phyloP scores from a whole-genome alignment of 1,140 invertebrate species.

The Mamestra configurata region DNA sequence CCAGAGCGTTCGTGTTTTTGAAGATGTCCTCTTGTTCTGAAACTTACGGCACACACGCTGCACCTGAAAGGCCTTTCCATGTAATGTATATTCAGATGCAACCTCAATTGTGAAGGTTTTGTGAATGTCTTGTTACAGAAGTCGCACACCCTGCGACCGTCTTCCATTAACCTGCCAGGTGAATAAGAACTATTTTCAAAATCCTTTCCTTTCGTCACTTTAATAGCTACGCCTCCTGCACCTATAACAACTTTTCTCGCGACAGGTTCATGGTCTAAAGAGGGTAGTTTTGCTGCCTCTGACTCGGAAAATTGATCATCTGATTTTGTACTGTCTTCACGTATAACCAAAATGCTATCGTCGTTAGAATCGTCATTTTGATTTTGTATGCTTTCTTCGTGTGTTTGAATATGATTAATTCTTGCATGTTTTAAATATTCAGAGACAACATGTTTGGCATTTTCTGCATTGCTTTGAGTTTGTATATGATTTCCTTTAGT shows the following conservation, averaged over 20 bases:
- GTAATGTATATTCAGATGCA: slow-evolving; percentile 99
- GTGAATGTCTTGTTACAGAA: slow-evolving; percentile 97
- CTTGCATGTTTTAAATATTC: slow-evolving; percentile 89
- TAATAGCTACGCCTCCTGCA: slow-evolving; percentile 86
- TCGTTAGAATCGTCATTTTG: slow-evolving; percentile 72
- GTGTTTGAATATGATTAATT: slow-evolving; percentile 86
- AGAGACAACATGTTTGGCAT: slow-evolving; percentile 89
- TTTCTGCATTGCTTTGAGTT: slow-evolving; percentile 74
- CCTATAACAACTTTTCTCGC: slow-evolving; percentile 86
- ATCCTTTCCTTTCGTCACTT: slow-evolving; percentile 84
- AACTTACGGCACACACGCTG: slow-evolving; percentile 96
- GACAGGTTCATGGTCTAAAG: slow-evolving; percentile 80
- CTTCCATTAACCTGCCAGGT: slow-evolving; percentile 89
- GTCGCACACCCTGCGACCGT: slow-evolving; percentile 94
- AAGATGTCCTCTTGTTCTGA: slow-evolving; percentile 96
- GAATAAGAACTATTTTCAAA: slow-evolving; percentile 82
- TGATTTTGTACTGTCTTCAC: slow-evolving; percentile 70
- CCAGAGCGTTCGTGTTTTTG: slow-evolving; percentile 97
- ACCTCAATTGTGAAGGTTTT: slow-evolving; percentile 95
- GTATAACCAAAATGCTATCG: slow-evolving; percentile 73
- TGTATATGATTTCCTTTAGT: slow-evolving; percentile 61
- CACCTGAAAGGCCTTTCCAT: slow-evolving; percentile 97
- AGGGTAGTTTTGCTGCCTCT: slow-evolving; percentile 70
- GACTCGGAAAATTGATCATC: slow-evolving; percentile 71
- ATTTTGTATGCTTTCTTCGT: slow-evolving; percentile 73